phyloP scores from a whole-genome alignment of 2,797 vertebrate genomes.

The Micropoecilia bifurca region DNA sequence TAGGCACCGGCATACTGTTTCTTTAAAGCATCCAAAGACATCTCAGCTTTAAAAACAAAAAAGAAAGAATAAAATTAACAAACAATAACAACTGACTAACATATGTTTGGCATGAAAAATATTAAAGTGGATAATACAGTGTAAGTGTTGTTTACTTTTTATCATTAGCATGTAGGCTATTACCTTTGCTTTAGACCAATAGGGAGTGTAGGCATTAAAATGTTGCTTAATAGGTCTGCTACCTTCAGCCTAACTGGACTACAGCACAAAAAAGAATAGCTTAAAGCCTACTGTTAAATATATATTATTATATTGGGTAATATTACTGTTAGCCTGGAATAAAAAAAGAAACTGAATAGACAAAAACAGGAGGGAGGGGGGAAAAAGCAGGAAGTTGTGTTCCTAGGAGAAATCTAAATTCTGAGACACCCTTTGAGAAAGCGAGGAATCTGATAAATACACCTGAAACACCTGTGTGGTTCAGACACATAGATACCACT shows the following conservation, averaged over 20 bases:
- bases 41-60: conserved; percentile 84
- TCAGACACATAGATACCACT: neutral
- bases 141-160: neutral
- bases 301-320: neutral
- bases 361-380: neutral
- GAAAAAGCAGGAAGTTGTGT: neutral
- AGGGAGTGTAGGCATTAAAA: neutral
- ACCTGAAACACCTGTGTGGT: neutral
- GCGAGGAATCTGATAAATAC: neutral
- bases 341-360: neutral
- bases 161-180: neutral
- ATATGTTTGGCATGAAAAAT: neutral
- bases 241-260: neutral
- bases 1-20: conserved; percentile 96
- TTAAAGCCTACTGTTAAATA: neutral
- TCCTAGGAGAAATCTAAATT: neutral
- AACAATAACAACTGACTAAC: neutral
- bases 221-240: neutral
- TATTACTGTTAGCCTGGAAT: neutral
- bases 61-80: neutral
- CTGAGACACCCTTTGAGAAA: neutral
- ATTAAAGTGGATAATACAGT: neutral
- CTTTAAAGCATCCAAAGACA: conserved; percentile 89
- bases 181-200: neutral
- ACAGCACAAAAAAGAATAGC: neutral